Base-by-base conservation (phyloP, 53 echinoderm and acorn worm species). In the Mesocentrotus franciscanus region DNA sequence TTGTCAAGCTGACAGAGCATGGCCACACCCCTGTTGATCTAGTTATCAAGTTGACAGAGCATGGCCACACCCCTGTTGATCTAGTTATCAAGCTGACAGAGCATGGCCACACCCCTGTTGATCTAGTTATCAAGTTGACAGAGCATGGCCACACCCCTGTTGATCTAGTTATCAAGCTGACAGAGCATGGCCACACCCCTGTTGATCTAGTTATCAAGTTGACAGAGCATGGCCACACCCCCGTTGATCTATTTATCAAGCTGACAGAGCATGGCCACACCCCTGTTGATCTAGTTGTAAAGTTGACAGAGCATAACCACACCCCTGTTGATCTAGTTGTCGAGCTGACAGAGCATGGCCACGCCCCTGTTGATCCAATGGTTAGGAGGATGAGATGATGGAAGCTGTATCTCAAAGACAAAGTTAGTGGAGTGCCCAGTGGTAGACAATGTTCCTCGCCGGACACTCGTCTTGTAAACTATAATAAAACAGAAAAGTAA, bases 331-430 rank as follows among this genome's bases (percentile, higher is more conserved):
- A 59, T 57, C 87, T 87, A 87, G 87, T 87, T 87, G 13, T 87
- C 87, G 59, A 87, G 87, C 27, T 97, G 97, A 94, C 98, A 98
- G 60, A 98, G 95, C 93, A 96, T 96, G 60, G 98, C 98, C 39
- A 98, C 98, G 29, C 98, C 98, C 61, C 98, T 96, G 90, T 98
- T 98, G 90, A 98, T 97, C 98, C 98, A 98, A 95, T 98, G 98
- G 70, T 95, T 98, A 14, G 96, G 95, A 30, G 96, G 90, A 49
- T 96, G 93, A 75, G 97, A 96, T 90, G 98, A 98, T 15, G 95
- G 97, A 3, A 98, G 96, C 87, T 98, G 96, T 30, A 98, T 96
- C 64, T 97, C 95, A 42, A 98, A 92, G 13, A 98, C 97, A 95
- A 98, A 97, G 96, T 98, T 98, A 57, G 98, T 98, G 49, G 97